These are phyloP conservation scores for Stegastes partitus DNA, from an alignment of 2,113 vertebrate genomes.

Conservation along the genomic window DNA sequence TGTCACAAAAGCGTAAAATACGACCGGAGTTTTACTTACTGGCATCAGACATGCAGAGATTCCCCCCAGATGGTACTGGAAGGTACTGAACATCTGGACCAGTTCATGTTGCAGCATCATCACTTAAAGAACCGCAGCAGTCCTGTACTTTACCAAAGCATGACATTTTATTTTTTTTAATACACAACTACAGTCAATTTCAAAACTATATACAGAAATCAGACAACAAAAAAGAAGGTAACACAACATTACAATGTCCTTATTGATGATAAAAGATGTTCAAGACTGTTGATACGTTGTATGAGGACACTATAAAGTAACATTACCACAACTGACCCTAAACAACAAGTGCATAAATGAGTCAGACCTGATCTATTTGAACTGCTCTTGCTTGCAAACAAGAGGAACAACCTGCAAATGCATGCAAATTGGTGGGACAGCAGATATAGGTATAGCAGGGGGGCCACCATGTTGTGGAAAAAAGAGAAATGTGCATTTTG, in stretches of 20 bases:
- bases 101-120: too few relatives aligned
- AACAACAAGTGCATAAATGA: neutral
- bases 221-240: neutral
- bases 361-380: neutral
- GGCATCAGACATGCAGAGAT: neutral
- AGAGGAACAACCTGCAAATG: too few relatives aligned
- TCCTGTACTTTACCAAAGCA: neutral
- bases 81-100: too few relatives aligned
- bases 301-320: neutral
- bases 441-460: neutral
- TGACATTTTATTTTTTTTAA: constrained; percentile 33
- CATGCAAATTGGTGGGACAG: neutral
- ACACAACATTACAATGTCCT: neutral
- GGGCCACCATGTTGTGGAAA: neutral
- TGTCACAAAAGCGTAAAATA: neutral
- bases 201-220: constrained; percentile 63
- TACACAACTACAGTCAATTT: constrained; percentile 24
- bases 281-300: neutral
- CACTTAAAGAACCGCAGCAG: neutral
- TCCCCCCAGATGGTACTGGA: neutral
- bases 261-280: neutral
- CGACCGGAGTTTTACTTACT: neutral
- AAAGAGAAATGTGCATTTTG: neutral
- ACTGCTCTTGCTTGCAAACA: neutral
- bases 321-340: neutral